Evolutionary conservation across 2,797 vertebrate species (phyloP).

Genomic region (Labeo calbasu): DNA sequence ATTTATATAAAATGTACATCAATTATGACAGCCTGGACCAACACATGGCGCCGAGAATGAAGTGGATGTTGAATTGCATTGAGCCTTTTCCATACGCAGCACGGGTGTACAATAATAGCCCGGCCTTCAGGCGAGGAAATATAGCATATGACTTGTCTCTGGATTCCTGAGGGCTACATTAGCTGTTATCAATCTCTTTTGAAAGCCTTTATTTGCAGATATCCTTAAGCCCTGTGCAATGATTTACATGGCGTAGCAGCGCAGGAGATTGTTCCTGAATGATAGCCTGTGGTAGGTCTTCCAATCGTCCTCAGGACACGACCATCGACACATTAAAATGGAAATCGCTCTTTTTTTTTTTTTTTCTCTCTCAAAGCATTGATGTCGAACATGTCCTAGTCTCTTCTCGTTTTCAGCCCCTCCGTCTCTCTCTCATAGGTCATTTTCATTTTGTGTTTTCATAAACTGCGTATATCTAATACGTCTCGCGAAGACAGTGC

Average conservation of each 20-base stretch:
- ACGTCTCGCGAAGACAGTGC: constrained; percentile 3
- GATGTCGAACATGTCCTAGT: constrained; percentile 36
- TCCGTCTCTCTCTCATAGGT: constrained; percentile 28
- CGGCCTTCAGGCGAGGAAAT: constrained; percentile 44
- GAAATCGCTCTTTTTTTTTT: constrained; percentile 17
- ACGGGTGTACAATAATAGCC: constrained; percentile 46
- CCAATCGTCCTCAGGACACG: constrained; percentile 35
- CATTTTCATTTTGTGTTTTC: constrained; percentile 29
- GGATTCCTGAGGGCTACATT: constrained; percentile 45
- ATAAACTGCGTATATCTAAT: constrained; percentile 38
- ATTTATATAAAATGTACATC: constrained; percentile 45
- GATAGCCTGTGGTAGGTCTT: constrained; percentile 44
- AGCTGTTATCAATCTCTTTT: constrained; percentile 47
- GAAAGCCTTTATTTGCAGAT: constrained; percentile 54
- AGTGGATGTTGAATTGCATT: constrained; percentile 48
- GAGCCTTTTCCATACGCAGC: constrained; percentile 40
- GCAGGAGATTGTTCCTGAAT: constrained; percentile 47
- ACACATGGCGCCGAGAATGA: constrained; percentile 36
- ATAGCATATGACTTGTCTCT: constrained; percentile 51
- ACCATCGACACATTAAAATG: constrained; percentile 51
- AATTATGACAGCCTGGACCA: constrained; percentile 50
- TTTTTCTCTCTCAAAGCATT: constrained; percentile 11
- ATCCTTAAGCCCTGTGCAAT: constrained; percentile 51
- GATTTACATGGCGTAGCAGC: constrained; percentile 48
- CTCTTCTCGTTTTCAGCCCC: constrained; percentile 21